Evolutionary conservation across 23 tunicate species (phyloP), one percentile per base, ranked within the genome.

Genomic region (Ascidia mentula): DNA sequence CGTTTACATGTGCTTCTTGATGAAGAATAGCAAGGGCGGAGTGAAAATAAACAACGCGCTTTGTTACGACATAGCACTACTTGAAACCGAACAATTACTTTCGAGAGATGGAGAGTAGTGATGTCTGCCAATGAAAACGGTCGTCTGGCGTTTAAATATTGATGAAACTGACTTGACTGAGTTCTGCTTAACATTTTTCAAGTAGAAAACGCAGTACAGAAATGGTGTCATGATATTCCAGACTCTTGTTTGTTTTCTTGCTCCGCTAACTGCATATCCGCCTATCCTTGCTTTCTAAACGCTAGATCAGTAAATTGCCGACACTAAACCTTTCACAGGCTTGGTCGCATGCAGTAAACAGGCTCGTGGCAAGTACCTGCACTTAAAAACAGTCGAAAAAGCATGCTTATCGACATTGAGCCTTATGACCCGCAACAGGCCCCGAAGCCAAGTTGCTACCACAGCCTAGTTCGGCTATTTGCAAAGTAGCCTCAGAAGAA

Each of bases 381-480:
- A 53, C 24, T 5, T 9, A 53, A 53, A 53, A 53, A 3, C 4
- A 3, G 24, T 53, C 65, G 65, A 28, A 53, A 28, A n/a, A n/a
- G n/a, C n/a, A n/a, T n/a, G n/a, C n/a, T n/a, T n/a, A 53, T 9
- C 7, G 24, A 26, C 24, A 28, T 53, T 20, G 24, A 53, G 24
- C 24, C 65, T 53, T 53, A 28, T 53, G 24, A 53, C 7, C 12
- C 24, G 13, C 22, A 53, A 53, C 13, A 53, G 65, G 65, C 65
- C 65, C 65, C 65, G 65, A 53, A 53, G 65, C 65, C 65, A 53
- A 9, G 65, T 53, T 28, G 65, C 65, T 53, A 53, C n/a, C n/a
- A n/a, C n/a, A n/a, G n/a, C n/a, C n/a, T n/a, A n/a, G n/a, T n/a
- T n/a, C n/a, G n/a, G n/a, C n/a, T n/a, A n/a, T n/a, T n/a, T n/a